Base-by-base conservation (phyloP, 2,888 invertebrate species). In the Mesorhabditis belari region DNA sequence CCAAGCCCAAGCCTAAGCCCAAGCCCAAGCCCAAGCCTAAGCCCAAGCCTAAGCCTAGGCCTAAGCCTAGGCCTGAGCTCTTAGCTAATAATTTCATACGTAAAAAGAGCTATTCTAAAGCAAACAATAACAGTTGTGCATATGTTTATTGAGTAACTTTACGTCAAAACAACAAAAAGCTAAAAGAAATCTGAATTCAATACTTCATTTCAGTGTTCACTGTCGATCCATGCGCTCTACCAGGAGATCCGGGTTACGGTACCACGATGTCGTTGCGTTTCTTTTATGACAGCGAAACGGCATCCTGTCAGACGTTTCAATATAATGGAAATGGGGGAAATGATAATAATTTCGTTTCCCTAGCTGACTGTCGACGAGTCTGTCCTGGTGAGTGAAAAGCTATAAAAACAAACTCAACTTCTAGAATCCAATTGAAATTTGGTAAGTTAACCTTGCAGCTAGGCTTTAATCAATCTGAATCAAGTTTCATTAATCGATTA, bases 271-370 rank as follows among this genome's bases (percentile, higher is more conserved):
- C 70, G 28, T 71, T 67, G 49, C 66, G 74, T n/a, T 74, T 70
- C 67, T 70, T 61, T 6, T 75, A 65, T 55, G 60, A 63, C 21
- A 53, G 53, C 12, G 66, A 58, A 5, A n/a, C 21, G 17, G 51
- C 58, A 2, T 60, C 57, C 21, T 75, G 75, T 61, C 54, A 67
- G 6, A 63, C 66, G 4, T 74, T 75, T 60, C 60, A 68, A 1
- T 75, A 64, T 58, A 54, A 57, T 3, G 75, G 75, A 6, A 60
- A 63, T 6, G 69, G 67, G 9, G 75, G 75, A 23, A 75, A 75
- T 53, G 62, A 68, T 57, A 75, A 75, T 62, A 75, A 75, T 57
- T 75, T 74, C 56, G 50, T 74, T 60, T 68, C 65, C 6, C 59
- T 64, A 49, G 63, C 49, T 19, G 73, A 71, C 25, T 75, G 75